Evolutionary conservation across 1,140 invertebrate genomes (phyloP), one percentile per base, ranked within the genome.

Genomic region (Pemphigus obesinymphae): DNA sequence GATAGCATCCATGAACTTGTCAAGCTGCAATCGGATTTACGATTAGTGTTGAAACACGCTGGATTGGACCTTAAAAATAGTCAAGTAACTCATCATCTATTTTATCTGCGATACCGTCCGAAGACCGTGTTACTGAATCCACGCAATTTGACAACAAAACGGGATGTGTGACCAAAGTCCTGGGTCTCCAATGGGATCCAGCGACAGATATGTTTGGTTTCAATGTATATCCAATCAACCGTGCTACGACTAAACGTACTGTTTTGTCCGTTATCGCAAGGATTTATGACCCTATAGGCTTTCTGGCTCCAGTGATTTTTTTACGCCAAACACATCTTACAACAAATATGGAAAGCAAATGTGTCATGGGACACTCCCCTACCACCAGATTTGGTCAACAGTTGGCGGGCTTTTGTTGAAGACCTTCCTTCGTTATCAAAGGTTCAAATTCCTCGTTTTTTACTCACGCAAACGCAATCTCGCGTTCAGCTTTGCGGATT

Each of bases 221-320:
- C 20, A 8, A 50, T 20, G 15, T 43, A 8, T 20, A n/a, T 23
- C 8, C 20, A 13, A 26, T 37, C 2, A 20, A 6, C 20, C 11
- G 23, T 20, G 5, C n/a, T 2, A n/a, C n/a, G 0, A 84, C 84
- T 3, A 87, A 88, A 84, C 70, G 87, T 34, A 29, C 43, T 5
- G 31, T 87, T 1, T 48, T 88, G 15, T 87, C 86, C 3, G 82
- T 83, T 1, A 85, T 87, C 2, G 82, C 83, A 13, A 85, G 84
- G 23, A 83, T 89, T 37, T 89, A 86, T 83, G 87, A 88, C 83
- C 88, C 87, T 1, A 45, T 88, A 8, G 87, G 87, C 1, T 86
- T 86, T 84, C 29, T 88, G 0, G 82, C 85, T 1, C 86, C 87
- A 5, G 68, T 87, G 8, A 84, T 85, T 4, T 84, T 85, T 3